Evolutionary conservation across 2,797 vertebrate genomes (phyloP).

Genomic region (Molothrus ater): DNA sequence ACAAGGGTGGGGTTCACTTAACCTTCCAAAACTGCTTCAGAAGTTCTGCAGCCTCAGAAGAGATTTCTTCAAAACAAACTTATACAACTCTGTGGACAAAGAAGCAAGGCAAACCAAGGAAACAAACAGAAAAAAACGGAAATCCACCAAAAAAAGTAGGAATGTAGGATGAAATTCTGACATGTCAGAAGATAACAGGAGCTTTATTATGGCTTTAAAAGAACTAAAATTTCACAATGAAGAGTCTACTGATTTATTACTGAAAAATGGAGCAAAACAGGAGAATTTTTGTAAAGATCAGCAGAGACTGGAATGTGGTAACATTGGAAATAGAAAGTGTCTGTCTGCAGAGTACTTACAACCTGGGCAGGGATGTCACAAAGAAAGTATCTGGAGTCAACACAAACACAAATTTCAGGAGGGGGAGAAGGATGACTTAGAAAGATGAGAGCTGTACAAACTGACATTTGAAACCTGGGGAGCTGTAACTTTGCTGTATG

Average conservation of each 20-base stretch:
- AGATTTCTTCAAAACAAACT: background rate
- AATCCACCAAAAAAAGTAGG: background rate
- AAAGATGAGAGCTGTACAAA: background rate
- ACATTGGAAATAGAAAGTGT: background rate
- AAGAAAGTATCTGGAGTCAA: background rate
- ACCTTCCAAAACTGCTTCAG: background rate
- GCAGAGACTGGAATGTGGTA: background rate
- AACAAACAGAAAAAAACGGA: background rate
- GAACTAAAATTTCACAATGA: background rate
- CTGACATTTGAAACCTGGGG: background rate
- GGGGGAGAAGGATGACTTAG: background rate
- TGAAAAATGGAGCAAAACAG: background rate
- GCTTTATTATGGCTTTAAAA: background rate
- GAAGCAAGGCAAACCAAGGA: background rate
- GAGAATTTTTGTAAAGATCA: background rate
- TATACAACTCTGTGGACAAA: background rate
- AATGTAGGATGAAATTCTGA: background rate
- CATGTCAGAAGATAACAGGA: background rate
- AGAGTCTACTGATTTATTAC: background rate
- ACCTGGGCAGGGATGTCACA: background rate
- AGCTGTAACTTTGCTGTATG: background rate
- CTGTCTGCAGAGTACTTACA: background rate
- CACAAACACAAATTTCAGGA: background rate
- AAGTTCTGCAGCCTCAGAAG: background rate
- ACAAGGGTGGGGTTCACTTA: background rate